These are phyloP conservation scores for Stichodactyla mertensii DNA, from an alignment of 64 coral and sea anemone species.

Conservation along the genomic window DNA sequence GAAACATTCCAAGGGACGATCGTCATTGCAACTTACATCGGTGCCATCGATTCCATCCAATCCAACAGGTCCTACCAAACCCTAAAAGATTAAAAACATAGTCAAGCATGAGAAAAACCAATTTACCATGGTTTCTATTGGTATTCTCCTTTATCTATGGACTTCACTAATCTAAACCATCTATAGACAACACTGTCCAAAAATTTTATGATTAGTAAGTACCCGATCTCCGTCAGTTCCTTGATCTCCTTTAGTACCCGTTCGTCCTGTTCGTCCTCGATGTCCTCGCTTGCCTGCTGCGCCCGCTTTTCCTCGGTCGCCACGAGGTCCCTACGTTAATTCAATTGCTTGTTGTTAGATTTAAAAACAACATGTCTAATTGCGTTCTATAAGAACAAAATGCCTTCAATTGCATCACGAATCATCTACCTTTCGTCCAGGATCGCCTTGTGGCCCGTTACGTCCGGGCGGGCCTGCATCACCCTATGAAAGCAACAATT, in stretches of 20 bases:
- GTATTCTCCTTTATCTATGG: not conserved
- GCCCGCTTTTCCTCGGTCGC: constrained; percentile 9
- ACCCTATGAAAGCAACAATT: not conserved
- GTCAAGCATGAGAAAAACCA: not conserved
- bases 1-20: not conserved
- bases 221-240: constrained; percentile 17
- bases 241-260: constrained; percentile 14
- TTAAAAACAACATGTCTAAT: not conserved
- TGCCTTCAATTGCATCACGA: not conserved
- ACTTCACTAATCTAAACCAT: not conserved
- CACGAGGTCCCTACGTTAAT: constrained; percentile 13
- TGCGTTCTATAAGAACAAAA: not conserved
- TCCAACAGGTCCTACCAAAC: not conserved
- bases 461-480: constrained; percentile 12
- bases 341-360: not conserved
- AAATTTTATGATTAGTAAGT: not conserved
- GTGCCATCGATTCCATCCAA: constrained; percentile 24
- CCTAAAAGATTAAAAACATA: not conserved
- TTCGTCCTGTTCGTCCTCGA: constrained; percentile 4
- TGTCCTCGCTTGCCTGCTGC: not conserved
- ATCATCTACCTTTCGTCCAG: constrained; percentile 14
- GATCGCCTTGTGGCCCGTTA: not conserved
- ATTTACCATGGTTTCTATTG: not conserved
- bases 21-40: not conserved
- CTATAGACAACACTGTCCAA: not conserved